Conservation (phyloP, 2,113 vertebrate genomes). For the Phaetusa simplex region DNA sequence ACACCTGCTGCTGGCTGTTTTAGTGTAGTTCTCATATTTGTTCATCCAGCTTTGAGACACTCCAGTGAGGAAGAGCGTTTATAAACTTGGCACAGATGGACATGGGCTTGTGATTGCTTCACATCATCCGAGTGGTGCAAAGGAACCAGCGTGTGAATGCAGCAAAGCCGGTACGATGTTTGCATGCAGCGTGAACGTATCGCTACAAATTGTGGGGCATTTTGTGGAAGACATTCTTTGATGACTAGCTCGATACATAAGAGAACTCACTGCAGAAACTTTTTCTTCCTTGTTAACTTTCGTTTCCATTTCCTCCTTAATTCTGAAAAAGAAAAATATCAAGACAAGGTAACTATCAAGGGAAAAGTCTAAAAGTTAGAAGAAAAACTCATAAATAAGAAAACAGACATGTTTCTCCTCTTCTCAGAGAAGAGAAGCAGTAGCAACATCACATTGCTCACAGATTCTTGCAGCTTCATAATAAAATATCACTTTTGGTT, state of each 20-base stretch:
- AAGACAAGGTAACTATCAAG: not conserved
- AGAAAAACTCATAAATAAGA: not conserved
- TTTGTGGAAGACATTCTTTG: not conserved
- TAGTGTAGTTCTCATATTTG: not conserved
- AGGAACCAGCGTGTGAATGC: not conserved
- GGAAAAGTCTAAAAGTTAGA: not conserved
- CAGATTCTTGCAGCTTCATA: not conserved
- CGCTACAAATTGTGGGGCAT: not conserved
- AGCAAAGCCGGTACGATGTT: not conserved
- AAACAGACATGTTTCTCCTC: not conserved
- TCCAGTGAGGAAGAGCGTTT: not conserved
- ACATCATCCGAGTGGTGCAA: not conserved
- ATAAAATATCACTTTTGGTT: not conserved
- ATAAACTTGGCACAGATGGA: conserved; percentile 43
- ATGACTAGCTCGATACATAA: not conserved
- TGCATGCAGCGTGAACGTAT: not conserved
- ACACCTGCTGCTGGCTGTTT: conserved; percentile 55
- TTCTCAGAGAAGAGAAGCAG: not conserved
- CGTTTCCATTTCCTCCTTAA: not conserved
- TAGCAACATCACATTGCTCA: not conserved
- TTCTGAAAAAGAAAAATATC: not conserved
- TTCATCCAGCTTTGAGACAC: conserved; percentile 10
- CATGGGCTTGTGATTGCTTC: conserved; percentile 16
- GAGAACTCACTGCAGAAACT: not conserved
- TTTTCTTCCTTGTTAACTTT: not conserved